These are phyloP conservation scores for Cryptotermes secundus DNA, from an alignment of 1,140 invertebrate species.

Conservation along the genomic window DNA sequence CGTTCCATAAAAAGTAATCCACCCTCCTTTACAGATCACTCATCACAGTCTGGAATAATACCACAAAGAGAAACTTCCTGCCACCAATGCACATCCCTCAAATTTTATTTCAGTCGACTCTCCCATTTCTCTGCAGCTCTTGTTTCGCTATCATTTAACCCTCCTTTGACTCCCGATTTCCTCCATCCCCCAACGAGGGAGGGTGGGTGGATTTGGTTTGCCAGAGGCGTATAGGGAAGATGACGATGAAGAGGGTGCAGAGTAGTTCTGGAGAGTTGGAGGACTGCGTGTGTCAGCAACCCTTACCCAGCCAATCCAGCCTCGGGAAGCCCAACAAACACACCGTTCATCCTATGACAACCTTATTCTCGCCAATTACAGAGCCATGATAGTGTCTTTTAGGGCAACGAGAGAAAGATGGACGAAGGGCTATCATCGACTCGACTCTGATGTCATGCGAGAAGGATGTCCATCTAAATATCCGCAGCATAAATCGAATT, in stretches of 20 bases:
- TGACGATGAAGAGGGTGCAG: not conserved
- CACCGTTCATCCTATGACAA: not conserved
- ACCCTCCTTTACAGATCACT: not conserved
- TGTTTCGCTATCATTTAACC: not conserved
- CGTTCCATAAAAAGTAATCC: not conserved
- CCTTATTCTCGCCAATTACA: not conserved
- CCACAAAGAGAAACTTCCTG: not conserved
- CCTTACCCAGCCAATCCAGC: not conserved
- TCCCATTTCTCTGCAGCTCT: not conserved
- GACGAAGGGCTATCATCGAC: not conserved
- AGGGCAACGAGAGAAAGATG: not conserved
- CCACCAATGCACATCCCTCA: not conserved
- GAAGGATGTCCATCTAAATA: not conserved
- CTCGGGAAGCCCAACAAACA: not conserved
- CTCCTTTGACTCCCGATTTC: constrained; percentile 4
- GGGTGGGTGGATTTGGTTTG: not conserved
- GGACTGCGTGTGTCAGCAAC: not conserved
- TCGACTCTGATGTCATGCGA: not conserved
- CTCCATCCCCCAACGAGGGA: not conserved
- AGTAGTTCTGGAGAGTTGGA: not conserved
- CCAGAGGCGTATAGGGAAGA: not conserved
- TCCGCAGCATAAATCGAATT: not conserved
- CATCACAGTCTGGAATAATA: not conserved
- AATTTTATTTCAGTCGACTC: not conserved
- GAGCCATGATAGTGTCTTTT: not conserved